These are phyloP conservation scores for Isoperla grammatica DNA, from an alignment of 2,888 invertebrate species.

Conservation along the genomic window DNA sequence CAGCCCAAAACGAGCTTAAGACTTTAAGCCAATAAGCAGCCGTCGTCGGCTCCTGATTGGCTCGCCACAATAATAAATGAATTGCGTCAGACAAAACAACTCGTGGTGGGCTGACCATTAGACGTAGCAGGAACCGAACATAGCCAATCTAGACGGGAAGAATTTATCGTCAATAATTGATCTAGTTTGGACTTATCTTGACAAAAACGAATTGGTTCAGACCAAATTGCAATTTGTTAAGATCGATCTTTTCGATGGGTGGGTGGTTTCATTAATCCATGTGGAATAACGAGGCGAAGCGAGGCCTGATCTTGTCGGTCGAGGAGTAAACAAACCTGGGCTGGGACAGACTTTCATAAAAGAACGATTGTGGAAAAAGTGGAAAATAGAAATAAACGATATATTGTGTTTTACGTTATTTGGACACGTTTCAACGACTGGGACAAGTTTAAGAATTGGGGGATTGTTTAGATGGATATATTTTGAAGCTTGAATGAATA, in stretches of 20 bases:
- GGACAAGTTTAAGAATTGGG: too few relatives aligned
- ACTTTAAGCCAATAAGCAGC: conserved; percentile 24
- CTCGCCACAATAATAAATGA: conserved; percentile 26
- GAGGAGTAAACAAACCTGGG: too few relatives aligned
- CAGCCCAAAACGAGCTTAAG: conserved; percentile 8
- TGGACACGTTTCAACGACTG: too few relatives aligned
- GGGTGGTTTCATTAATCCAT: too few relatives aligned
- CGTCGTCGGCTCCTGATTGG: conserved; percentile 18
- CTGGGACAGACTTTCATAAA: too few relatives aligned
- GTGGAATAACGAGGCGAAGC: too few relatives aligned
- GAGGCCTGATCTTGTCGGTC: too few relatives aligned
- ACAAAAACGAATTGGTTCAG: conserved; percentile 23
- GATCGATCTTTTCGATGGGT: background rate
- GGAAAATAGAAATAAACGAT: too few relatives aligned
- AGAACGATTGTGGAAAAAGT: too few relatives aligned
- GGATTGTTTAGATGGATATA: too few relatives aligned
- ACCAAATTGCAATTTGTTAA: conserved; percentile 17
- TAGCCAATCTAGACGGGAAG: conserved; percentile 18
- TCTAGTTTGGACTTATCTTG: conserved; percentile 23
- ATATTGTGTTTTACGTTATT: too few relatives aligned
- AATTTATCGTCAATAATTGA: conserved; percentile 27
- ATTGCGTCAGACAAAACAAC: conserved; percentile 17
- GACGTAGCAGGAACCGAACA: conserved; percentile 25
- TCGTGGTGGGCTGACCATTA: conserved; percentile 13
- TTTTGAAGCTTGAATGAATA: too few relatives aligned